Base-by-base conservation (phyloP, 2,113 vertebrate genomes). In the Chamaea fasciata region DNA sequence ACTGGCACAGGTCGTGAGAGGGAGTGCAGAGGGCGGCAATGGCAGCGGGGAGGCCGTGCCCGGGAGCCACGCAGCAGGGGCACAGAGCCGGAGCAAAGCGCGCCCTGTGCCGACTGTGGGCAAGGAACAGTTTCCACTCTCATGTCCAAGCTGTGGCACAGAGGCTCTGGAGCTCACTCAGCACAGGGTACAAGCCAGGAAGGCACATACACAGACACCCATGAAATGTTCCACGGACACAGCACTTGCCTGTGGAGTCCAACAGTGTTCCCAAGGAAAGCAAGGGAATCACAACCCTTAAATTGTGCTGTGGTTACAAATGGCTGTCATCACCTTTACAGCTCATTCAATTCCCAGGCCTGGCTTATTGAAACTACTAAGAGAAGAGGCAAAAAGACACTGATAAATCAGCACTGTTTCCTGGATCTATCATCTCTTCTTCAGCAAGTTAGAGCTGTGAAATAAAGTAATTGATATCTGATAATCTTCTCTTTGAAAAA, bases 61-160 rank as follows among this genome's bases (percentile, higher is more conserved):
- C 14, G 21, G 31, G 33, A 57, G 56, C 21, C 33, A 4, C 56
- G 15, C 56, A 57, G 9, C 63, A 42, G 28, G 20, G 78, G 52
- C 52, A 86, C 5, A 1, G 33, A 41, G 46, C 47, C 10, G 17
- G 27, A 24, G 21, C 31, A 70, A 44, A 63, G 39, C 24, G 2
- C 2, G 1, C 7, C 7, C 13, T 13, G 37, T 11, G 6, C 3
- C 33, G 24, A 23, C 1, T 10, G 30, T 0, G 10, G 15, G 21
- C 31, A 49, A 35, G 42, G 41, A 39, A 18, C 70, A 22, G 15
- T 21, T 73, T 9, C n/a, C 56, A 42, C 14, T 63, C 18, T 20
- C 31, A 12, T 0, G 0, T 12, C 26, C 24, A 20, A 65, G 60
- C 35, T 65, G 21, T 4, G 28, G 30, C 65, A 68, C 50, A 56